Percentiles rank a stretch among this genome's conserved stretches.
These are phyloP conservation scores for Venustaconcha ellipsiformis DNA, from an alignment of 1,140 invertebrate genomes.

Conservation along the genomic window DNA sequence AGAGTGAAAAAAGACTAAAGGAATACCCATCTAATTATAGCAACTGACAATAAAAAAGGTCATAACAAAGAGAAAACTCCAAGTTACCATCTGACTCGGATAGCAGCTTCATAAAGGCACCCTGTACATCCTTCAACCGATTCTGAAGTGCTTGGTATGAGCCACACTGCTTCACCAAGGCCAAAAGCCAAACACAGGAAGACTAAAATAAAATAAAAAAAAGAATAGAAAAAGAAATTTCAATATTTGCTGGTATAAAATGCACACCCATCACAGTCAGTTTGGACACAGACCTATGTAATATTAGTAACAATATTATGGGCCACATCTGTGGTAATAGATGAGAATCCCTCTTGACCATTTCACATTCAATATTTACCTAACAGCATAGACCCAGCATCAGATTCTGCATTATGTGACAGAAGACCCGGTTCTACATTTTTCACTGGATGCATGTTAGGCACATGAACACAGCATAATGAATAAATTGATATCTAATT, in stretches of 20 bases:
- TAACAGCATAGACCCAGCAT: too few species aligned
- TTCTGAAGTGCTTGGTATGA: constrained; percentile 77
- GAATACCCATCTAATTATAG: not conserved
- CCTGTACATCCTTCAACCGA: constrained; percentile 80
- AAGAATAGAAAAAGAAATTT: constrained; percentile 20
- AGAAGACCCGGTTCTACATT: not conserved
- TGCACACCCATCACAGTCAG: not conserved
- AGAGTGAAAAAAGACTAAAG: not conserved
- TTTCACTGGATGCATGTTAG: not conserved
- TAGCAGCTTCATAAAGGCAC: constrained; percentile 87
- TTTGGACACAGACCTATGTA: not conserved
- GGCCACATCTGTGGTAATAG: not conserved
- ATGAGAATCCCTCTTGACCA: not conserved
- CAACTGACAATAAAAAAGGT: not conserved
- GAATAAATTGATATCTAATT: too few species aligned
- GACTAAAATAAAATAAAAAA: constrained; percentile 72
- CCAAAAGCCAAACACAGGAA: constrained; percentile 86
- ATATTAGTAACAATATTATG: not conserved
- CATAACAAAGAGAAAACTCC: not conserved
- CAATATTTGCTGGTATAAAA: not conserved
- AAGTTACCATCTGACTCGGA: constrained; percentile 87
- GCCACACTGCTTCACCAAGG: constrained; percentile 84
- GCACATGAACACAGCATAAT: too few species aligned
- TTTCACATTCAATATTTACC: not conserved
- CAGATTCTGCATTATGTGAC: too few species aligned